These are phyloP conservation scores for Mesorhabditis belari DNA, from an alignment of 2,888 invertebrate species.

Conservation along the genomic window DNA sequence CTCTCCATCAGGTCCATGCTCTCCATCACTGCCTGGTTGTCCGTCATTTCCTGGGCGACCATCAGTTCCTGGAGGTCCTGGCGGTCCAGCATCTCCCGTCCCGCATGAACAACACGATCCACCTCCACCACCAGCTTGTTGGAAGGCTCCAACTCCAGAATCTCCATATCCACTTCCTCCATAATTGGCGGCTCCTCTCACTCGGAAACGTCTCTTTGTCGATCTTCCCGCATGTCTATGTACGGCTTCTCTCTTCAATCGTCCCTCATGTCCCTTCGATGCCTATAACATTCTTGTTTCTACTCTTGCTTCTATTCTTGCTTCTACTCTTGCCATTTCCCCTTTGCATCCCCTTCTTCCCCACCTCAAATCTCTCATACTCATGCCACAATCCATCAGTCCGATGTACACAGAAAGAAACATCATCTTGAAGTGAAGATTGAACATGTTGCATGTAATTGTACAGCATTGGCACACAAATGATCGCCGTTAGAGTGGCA, in stretches of 20 bases:
- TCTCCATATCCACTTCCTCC: slow-evolving; percentile 1
- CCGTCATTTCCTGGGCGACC: slow-evolving; percentile 39
- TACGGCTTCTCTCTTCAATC: slow-evolving; percentile 14
- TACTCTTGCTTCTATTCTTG: no score
- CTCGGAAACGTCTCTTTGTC: slow-evolving; percentile 2
- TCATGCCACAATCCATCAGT: slow-evolving; percentile 42
- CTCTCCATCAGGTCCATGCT: slow-evolving; percentile 25
- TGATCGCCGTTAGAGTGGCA: slow-evolving; percentile 46
- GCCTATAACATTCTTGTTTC: no score
- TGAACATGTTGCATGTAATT: slow-evolving; percentile 51
- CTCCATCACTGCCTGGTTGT: slow-evolving; percentile 10
- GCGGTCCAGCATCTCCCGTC: slow-evolving; percentile 34
- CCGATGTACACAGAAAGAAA: slow-evolving; percentile 30
- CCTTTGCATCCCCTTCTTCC: no score
- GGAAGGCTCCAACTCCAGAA: neutral
- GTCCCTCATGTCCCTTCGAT: slow-evolving; percentile 7
- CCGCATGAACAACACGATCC: slow-evolving; percentile 36
- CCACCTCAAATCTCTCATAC: slow-evolving; percentile 22
- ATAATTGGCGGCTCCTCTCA: slow-evolving; percentile 14
- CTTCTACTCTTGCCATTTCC: no score
- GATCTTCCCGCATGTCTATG: slow-evolving; percentile 7
- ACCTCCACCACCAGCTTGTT: slow-evolving; percentile 8
- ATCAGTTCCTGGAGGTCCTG: slow-evolving; percentile 33
- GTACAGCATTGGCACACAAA: slow-evolving; percentile 52
- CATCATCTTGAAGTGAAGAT: slow-evolving; percentile 44